A percentile compares a stretch with the other conserved stretches of the same genome.
These are phyloP conservation scores for Dryoscopus gambensis DNA, from an alignment of 2,113 vertebrate species.

Conservation along the genomic window DNA sequence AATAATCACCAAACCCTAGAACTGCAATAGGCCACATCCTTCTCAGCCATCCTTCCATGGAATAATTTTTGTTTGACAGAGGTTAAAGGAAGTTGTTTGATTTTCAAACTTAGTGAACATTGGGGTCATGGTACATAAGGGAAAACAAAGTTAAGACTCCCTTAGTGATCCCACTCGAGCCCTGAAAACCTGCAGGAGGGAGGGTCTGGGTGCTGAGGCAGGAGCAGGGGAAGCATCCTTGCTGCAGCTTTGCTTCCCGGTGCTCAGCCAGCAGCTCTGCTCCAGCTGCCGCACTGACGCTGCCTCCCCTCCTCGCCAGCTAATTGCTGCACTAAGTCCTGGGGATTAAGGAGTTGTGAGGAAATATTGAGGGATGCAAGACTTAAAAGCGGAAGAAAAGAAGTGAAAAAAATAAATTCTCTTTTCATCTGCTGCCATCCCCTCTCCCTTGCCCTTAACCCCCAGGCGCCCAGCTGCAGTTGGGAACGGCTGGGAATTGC, in stretches of 20 bases:
- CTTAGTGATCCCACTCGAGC: background rate
- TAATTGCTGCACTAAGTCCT: background rate
- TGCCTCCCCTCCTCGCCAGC: background rate
- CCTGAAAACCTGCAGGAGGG: background rate
- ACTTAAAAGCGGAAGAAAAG: slow-evolving; percentile 17
- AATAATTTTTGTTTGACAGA: background rate
- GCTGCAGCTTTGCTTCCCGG: background rate
- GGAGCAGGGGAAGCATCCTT: background rate
- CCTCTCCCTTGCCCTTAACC: background rate
- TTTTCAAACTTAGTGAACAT: background rate
- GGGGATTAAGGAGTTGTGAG: background rate
- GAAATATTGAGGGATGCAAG: background rate
- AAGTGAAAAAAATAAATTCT: background rate
- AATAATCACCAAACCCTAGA: background rate
- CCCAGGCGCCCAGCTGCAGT: background rate
- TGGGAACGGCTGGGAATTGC: background rate
- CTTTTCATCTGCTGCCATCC: background rate
- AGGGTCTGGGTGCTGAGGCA: background rate
- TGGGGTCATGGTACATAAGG: fast-evolving
- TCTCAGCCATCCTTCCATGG: background rate
- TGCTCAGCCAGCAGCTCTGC: background rate
- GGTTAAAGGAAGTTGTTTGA: background rate
- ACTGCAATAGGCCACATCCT: background rate
- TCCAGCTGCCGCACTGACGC: background rate
- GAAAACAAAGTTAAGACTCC: background rate